Evolutionary conservation across 1,140 invertebrate species (phyloP).

Genomic region (Caenorhabditis inopinata): DNA sequence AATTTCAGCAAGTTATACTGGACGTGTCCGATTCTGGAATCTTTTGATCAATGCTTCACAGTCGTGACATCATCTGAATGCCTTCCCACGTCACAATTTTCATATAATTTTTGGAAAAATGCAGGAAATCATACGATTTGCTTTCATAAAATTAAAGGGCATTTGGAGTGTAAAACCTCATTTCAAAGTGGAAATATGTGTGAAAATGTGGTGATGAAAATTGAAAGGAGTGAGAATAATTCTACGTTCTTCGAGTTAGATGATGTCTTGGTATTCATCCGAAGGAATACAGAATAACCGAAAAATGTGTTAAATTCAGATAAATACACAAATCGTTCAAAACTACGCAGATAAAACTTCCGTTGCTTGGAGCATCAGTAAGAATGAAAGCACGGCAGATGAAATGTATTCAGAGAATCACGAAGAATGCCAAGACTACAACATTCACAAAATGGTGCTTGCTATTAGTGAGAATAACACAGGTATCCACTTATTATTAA

Average conservation of each 20-base stretch:
- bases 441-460: neutral
- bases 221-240: neutral
- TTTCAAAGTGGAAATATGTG: constrained; percentile 1
- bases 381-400: neutral
- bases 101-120: neutral
- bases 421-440: neutral
- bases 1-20: neutral
- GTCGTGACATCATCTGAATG: neutral
- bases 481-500: too few relatives aligned
- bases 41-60: neutral
- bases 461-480: neutral
- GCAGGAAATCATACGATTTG: neutral
- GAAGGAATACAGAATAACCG: neutral
- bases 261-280: neutral
- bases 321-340: neutral
- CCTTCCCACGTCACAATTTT: neutral
- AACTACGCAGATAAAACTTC: neutral
- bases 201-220: neutral
- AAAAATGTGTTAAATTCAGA: neutral
- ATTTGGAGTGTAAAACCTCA: neutral
- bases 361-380: neutral
- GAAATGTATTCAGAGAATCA: neutral
- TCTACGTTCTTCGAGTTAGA: neutral
- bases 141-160: neutral
- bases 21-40: neutral